Base-by-base conservation (phyloP, 2,797 vertebrate species). In the Arnoldichthys spilopterus region DNA sequence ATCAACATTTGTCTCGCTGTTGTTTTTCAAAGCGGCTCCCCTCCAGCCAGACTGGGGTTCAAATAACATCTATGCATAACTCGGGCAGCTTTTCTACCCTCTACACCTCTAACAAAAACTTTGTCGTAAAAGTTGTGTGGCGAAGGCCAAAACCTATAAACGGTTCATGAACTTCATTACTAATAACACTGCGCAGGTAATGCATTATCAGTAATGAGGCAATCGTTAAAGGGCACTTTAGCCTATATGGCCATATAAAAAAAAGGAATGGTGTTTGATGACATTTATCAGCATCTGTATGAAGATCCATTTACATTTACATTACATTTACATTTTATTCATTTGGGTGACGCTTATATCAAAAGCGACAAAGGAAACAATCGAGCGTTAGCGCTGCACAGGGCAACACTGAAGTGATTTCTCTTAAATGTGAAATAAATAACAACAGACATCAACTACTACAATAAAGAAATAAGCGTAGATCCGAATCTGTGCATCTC, bases 21-120 rank as follows among this genome's bases (percentile, higher is more conserved):
- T 63, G 61, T 45, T 26, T 45, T 67, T 20, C 43, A 68, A 26
- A 68, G 64, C 15, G 13, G 22, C 40, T 28, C 13, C 24, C 43
- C 16, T 12, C 47, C 28, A 70, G 66, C 24, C 66, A 68, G 45
- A 49, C 43, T 68, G 66, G 66, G 68, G 45, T 22, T 53, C 28
- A 22, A 53, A 53, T 32, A 70, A 67, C 64, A 47, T 28, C 18
- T n/a, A 32, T 71, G 28, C 43, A 47, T 53, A 54, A 53, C 28
- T 34, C 3, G 49, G 49, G 26, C 68, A 71, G 47, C 28, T 54
- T 5, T 71, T 13, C 45, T 12, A 12, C 28, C 18, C 45, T 45
- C 15, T 51, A 53, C 26, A 69, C 15, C 24, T 49, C 45, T 30
- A 15, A 45, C 37, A 45, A 47, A 67, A 67, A 45, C 61, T 22